These are phyloP conservation scores for Pachyrhynchus sulphureomaculatus DNA, from an alignment of 1,140 invertebrate genomes.

Conservation along the genomic window DNA sequence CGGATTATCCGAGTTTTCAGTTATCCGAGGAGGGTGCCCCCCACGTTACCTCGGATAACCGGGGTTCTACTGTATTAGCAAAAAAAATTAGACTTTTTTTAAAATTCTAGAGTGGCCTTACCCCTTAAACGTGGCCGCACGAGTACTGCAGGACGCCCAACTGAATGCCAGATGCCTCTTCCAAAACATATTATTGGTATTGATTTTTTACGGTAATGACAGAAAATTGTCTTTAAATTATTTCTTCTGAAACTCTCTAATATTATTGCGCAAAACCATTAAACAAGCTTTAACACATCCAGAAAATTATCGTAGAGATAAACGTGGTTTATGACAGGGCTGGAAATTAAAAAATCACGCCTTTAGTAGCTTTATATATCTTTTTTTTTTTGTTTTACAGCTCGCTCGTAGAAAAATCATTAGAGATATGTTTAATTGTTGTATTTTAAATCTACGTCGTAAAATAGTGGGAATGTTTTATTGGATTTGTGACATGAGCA, in stretches of 20 bases:
- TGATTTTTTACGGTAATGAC: too few relatives aligned
- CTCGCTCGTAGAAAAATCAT: not conserved
- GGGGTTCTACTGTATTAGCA: too few relatives aligned
- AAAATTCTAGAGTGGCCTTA: too few relatives aligned
- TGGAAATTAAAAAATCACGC: constrained; percentile 11
- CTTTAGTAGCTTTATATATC: not conserved
- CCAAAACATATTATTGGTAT: too few relatives aligned
- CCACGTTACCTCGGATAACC: too few relatives aligned
- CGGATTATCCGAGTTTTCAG: too few relatives aligned
- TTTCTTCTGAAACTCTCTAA: not conserved
- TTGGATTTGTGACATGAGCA: not conserved
- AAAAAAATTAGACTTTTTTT: too few relatives aligned
- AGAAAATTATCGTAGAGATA: constrained; percentile 24
- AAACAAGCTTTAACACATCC: constrained; percentile 19
- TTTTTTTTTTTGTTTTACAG: not conserved
- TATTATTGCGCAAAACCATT: constrained; percentile 6
- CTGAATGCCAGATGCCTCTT: too few relatives aligned
- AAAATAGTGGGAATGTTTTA: not conserved
- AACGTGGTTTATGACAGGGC: constrained; percentile 15
- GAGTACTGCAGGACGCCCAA: too few relatives aligned
- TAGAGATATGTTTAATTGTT: constrained; percentile 5
- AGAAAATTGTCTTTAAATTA: too few relatives aligned
- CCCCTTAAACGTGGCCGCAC: too few relatives aligned
- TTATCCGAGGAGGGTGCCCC: too few relatives aligned
- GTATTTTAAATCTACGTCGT: constrained; percentile 4